Evolutionary conservation across 2,113 vertebrate genomes (phyloP).

Genomic region (Syngnathus floridae): DNA sequence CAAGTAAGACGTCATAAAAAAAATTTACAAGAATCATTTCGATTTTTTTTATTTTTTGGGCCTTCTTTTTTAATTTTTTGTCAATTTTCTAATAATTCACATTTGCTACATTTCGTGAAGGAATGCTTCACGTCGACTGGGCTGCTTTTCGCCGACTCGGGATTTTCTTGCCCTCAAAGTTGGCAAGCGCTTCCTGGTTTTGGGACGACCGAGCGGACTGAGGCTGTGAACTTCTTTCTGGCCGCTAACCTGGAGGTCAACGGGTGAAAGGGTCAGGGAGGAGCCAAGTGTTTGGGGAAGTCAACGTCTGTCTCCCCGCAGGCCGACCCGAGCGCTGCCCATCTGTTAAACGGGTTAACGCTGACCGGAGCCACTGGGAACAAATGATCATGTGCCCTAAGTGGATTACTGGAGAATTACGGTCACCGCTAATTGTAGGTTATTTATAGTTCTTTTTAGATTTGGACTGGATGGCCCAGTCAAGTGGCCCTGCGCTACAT

Average conservation of each 20-base stretch:
- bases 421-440: not conserved
- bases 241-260: slow-evolving; percentile 55
- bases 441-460: slow-evolving; percentile 3
- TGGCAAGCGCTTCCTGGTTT: slow-evolving; percentile 20
- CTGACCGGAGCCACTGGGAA: slow-evolving; percentile 22
- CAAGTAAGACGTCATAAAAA: slow-evolving; percentile 1
- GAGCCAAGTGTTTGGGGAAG: slow-evolving; percentile 68
- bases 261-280: slow-evolving; percentile 62
- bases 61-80: not conserved
- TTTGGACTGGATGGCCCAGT: not conserved
- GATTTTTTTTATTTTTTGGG: not conserved
- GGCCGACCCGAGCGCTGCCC: slow-evolving; percentile 45
- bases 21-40: not conserved
- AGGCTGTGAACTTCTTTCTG: slow-evolving; percentile 15
- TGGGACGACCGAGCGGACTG: slow-evolving; percentile 50
- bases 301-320: slow-evolving; percentile 54
- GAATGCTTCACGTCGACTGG: too few species aligned
- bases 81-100: not conserved
- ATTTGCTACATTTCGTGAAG: not conserved
- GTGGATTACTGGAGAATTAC: slow-evolving; percentile 31
- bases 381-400: slow-evolving; percentile 31
- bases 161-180: not conserved
- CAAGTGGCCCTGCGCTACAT: not conserved
- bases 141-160: too few species aligned
- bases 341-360: slow-evolving; percentile 75